Evolutionary conservation across 92 coral and sea anemone genomes (phyloP).

Genomic region (Porites evermanni): DNA sequence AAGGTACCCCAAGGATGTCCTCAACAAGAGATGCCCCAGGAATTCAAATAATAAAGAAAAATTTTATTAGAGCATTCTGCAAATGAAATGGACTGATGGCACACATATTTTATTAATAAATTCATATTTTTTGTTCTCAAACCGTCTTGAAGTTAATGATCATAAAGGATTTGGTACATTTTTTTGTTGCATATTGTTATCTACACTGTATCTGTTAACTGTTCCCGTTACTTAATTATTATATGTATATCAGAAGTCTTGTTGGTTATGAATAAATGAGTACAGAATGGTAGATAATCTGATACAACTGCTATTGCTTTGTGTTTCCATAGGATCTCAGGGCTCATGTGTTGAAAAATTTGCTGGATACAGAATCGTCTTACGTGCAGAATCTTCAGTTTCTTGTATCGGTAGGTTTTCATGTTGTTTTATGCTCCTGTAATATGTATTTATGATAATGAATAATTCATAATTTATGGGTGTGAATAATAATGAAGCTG

Average conservation of each 20-base stretch:
- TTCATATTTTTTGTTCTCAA: not conserved
- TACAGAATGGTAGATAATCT: too few species aligned
- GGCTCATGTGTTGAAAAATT: conserved; percentile 92
- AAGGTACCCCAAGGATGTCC: not conserved
- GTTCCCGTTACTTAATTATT: not conserved
- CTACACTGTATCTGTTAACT: not conserved
- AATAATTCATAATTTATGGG: not conserved
- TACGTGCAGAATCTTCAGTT: conserved; percentile 95
- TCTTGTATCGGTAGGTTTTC: conserved; percentile 88
- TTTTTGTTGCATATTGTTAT: too few species aligned
- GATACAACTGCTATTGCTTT: not conserved
- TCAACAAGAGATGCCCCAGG: not conserved
- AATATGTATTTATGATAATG: too few species aligned
- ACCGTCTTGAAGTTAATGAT: not conserved
- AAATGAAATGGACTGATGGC: too few species aligned
- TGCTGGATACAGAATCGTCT: conserved; percentile 95
- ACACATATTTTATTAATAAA: too few species aligned
- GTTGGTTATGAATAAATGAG: not conserved
- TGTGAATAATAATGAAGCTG: not conserved
- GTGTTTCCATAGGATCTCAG: conserved; percentile 77
- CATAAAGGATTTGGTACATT: not conserved
- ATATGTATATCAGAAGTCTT: too few species aligned
- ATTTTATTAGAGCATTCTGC: too few species aligned
- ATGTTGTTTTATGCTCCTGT: too few species aligned
- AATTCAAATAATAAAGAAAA: not conserved